These are phyloP conservation scores for Pardosa pseudoannulata DNA, from an alignment of 2,888 invertebrate species.

Conservation along the genomic window DNA sequence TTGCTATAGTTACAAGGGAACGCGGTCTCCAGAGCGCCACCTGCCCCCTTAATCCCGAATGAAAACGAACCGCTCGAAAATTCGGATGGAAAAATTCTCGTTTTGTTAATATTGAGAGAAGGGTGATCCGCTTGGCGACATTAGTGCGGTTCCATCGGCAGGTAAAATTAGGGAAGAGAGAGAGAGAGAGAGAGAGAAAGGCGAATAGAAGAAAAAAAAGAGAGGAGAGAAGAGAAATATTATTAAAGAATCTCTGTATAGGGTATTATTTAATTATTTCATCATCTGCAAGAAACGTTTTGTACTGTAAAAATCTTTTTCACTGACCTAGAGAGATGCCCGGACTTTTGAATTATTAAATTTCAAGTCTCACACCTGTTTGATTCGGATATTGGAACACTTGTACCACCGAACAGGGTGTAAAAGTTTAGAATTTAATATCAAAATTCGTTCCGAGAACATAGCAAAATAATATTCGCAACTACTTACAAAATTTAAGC, in stretches of 20 bases:
- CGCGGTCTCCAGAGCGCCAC: constrained; percentile 49
- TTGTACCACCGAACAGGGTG: too few species aligned
- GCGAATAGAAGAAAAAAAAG: background rate
- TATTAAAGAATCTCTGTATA: background rate
- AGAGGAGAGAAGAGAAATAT: background rate
- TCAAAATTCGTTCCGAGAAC: too few species aligned
- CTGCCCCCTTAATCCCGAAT: constrained; percentile 27
- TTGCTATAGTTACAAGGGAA: constrained; percentile 47
- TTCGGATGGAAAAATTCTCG: constrained; percentile 23
- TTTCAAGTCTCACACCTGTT: background rate
- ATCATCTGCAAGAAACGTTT: background rate
- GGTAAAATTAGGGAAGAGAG: background rate
- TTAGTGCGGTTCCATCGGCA: constrained; percentile 3
- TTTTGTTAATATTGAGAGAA: constrained; percentile 28
- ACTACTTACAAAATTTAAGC: too few species aligned
- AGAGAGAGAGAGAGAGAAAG: background rate
- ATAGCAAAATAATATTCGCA: too few species aligned
- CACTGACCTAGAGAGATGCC: background rate
- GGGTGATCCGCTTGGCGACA: constrained; percentile 19
- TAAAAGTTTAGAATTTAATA: too few species aligned
- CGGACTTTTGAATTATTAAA: background rate
- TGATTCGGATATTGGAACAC: background rate
- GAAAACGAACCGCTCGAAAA: background rate
- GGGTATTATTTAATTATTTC: background rate
- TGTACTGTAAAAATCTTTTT: background rate